phyloP scores from a whole-genome alignment of 2,797 vertebrate species.

The Pteronotus mesoamericanus region DNA sequence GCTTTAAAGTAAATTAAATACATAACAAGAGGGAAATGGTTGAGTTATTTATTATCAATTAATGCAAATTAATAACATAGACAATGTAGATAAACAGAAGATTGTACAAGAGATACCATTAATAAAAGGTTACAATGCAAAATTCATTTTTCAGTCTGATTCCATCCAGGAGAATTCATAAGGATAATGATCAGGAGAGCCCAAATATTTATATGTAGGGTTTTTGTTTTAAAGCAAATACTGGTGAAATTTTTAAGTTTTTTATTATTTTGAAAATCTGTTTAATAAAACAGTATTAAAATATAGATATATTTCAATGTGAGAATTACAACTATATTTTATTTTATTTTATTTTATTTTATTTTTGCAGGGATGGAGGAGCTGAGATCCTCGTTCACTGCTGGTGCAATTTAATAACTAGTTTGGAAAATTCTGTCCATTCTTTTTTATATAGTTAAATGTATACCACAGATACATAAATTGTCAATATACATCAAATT shows the following conservation, averaged over 20 bases:
- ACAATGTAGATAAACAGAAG: conserved; percentile 2
- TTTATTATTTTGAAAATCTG: background rate
- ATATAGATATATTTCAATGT: background rate
- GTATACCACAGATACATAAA: background rate
- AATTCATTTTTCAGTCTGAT: conserved; percentile 5
- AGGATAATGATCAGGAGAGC: background rate
- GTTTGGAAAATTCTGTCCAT: background rate
- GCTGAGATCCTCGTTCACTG: background rate
- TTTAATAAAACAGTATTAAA: background rate
- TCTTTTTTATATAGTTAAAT: background rate
- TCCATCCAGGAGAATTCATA: background rate
- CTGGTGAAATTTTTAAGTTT: background rate
- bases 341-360: no score
- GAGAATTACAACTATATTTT: background rate
- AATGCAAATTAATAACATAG: background rate
- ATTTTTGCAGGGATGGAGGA: background rate
- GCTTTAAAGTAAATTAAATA: background rate
- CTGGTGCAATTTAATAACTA: background rate
- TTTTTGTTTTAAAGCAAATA: background rate
- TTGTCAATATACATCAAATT: background rate
- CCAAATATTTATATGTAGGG: background rate
- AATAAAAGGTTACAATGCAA: background rate
- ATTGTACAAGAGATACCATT: background rate
- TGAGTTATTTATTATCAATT: background rate
- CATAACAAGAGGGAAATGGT: background rate